Evolutionary conservation across 2,888 invertebrate species (phyloP).

Genomic region (Hydrotaea diabolus): DNA sequence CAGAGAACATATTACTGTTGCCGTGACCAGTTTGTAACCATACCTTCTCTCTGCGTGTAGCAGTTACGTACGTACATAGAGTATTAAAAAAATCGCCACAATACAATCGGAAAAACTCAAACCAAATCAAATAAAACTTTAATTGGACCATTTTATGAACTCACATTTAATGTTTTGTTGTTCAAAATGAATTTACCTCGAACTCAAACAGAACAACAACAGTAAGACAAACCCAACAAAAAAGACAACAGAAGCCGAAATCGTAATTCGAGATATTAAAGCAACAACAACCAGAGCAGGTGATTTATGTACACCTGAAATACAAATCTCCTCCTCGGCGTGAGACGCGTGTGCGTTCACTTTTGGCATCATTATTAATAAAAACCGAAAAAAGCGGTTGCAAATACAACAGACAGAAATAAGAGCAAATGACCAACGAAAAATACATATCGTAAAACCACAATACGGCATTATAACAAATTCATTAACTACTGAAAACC

Average conservation of each 20-base stretch:
- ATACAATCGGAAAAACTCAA: background rate
- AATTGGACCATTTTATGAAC: constrained; percentile 53
- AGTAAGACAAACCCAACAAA: background rate
- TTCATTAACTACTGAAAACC: constrained; percentile 39
- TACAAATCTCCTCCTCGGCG: constrained; percentile 22
- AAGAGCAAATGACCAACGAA: background rate
- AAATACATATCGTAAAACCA: constrained; percentile 26
- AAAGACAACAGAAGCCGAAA: constrained; percentile 16
- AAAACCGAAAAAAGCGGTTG: constrained; percentile 15
- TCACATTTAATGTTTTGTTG: constrained; percentile 45
- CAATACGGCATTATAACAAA: constrained; percentile 43
- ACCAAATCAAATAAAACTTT: constrained; percentile 37
- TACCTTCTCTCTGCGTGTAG: too few species aligned
- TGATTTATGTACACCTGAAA: constrained; percentile 43
- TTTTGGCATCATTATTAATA: constrained; percentile 56
- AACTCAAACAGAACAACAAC: constrained; percentile 4
- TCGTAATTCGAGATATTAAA: constrained; percentile 34
- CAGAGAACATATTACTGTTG: too few species aligned
- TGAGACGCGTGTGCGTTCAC: constrained; percentile 56
- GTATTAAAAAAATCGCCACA: background rate
- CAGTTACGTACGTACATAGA: background rate
- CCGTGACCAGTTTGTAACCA: too few species aligned
- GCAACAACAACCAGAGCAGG: constrained; percentile 14
- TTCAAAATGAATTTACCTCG: constrained; percentile 11
- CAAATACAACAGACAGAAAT: constrained; percentile 16